Evolutionary conservation across 2,888 invertebrate genomes (phyloP).

Genomic region (Drosophila merina): DNA sequence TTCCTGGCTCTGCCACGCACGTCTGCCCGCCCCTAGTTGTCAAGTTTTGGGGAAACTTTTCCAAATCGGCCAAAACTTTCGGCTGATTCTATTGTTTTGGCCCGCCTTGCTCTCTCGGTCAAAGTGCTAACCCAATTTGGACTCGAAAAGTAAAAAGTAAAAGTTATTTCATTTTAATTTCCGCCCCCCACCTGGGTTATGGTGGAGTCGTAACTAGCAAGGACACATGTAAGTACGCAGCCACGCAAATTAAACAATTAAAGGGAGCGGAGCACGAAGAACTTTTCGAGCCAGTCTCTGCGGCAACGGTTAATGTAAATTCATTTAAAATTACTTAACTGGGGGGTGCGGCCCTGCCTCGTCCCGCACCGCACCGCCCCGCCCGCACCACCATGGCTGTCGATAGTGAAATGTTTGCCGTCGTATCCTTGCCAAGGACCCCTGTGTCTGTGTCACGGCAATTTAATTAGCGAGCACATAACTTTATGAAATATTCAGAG

Average conservation of each 20-base stretch:
- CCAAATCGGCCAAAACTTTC: slow-evolving; percentile 28
- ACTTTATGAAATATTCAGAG: slow-evolving; percentile 77
- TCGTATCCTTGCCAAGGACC: slow-evolving; percentile 11
- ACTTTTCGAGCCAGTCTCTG: slow-evolving; percentile 25
- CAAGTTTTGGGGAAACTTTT: slow-evolving; percentile 46
- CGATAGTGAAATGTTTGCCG: slow-evolving; percentile 53
- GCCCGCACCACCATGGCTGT: slow-evolving; percentile 44
- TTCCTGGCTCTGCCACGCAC: slow-evolving; percentile 3
- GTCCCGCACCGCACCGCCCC: neutral
- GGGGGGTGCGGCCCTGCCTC: neutral
- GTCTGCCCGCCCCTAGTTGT: slow-evolving; percentile 49
- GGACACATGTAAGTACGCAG: slow-evolving; percentile 58
- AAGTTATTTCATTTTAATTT: slow-evolving; percentile 40
- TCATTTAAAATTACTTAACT: slow-evolving; percentile 69
- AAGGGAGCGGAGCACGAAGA: slow-evolving; percentile 37
- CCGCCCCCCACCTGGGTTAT: slow-evolving; percentile 6
- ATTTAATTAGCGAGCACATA: slow-evolving; percentile 78
- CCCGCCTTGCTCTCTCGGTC: slow-evolving; percentile 52
- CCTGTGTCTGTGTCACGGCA: slow-evolving; percentile 59
- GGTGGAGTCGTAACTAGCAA: slow-evolving; percentile 14
- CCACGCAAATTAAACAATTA: slow-evolving; percentile 57
- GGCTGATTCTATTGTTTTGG: slow-evolving; percentile 60
- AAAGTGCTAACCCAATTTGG: slow-evolving; percentile 64
- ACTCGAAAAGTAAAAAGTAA: slow-evolving; percentile 16
- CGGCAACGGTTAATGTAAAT: slow-evolving; percentile 73